phyloP scores from a whole-genome alignment of 2,888 invertebrate species.

The Polydesmus complanatus region DNA sequence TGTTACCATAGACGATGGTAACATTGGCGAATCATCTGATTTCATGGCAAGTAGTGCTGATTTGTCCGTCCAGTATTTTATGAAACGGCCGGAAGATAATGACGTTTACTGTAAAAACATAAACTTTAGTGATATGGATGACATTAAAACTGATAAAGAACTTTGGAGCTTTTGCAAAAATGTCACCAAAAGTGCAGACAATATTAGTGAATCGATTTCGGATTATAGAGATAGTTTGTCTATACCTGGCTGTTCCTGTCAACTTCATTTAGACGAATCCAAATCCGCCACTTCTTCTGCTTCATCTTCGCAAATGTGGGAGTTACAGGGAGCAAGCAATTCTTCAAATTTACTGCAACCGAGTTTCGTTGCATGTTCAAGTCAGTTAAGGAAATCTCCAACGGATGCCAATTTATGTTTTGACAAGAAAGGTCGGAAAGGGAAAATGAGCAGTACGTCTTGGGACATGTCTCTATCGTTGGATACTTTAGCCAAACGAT shows the following conservation, averaged over 20 bases:
- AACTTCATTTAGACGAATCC: neutral
- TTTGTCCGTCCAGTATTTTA: conserved; percentile 40
- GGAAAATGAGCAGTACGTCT: conserved; percentile 45
- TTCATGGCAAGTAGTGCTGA: conserved; percentile 24
- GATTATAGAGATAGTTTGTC: neutral
- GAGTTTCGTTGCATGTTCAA: conserved; percentile 33
- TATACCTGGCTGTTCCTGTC: neutral
- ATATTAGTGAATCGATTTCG: neutral
- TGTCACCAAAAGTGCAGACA: conserved; percentile 19
- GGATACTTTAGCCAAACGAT: conserved; percentile 39
- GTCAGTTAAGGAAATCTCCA: conserved; percentile 33
- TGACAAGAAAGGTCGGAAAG: conserved; percentile 32
- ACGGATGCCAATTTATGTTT: conserved; percentile 43
- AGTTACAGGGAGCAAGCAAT: conserved; percentile 5
- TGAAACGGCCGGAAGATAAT: conserved; percentile 39
- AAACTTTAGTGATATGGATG: conserved; percentile 11
- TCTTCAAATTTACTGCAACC: conserved; percentile 29
- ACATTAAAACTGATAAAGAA: conserved; percentile 20
- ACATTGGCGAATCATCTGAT: neutral
- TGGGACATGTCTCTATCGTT: conserved; percentile 34
- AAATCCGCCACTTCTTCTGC: neutral
- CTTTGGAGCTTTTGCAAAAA: conserved; percentile 23
- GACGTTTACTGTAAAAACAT: conserved; percentile 22
- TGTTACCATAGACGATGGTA: neutral
- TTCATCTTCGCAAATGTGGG: conserved; percentile 9